phyloP scores from a whole-genome alignment of 2,113 vertebrate species.

The Zapus hudsonius region DNA sequence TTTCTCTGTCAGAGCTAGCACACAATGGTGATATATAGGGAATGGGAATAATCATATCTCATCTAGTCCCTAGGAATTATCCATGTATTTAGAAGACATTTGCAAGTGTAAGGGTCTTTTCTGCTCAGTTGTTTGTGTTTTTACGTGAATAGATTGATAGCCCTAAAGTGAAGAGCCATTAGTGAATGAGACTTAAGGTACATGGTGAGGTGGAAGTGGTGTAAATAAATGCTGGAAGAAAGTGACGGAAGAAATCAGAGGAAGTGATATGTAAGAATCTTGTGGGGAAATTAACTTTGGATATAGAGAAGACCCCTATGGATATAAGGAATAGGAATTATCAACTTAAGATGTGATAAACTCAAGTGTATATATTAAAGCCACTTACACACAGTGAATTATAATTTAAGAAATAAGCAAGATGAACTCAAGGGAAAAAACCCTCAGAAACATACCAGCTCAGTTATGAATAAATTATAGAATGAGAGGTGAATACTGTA shows the following conservation, averaged over 20 bases:
- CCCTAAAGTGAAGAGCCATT: background rate
- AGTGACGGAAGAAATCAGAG: background rate
- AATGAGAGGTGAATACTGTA: constrained; percentile 11
- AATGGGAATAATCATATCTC: background rate
- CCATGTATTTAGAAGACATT: background rate
- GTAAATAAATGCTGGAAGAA: background rate
- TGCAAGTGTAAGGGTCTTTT: background rate
- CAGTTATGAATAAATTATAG: constrained; percentile 37
- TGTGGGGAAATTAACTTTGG: background rate
- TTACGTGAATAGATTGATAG: constrained; percentile 1
- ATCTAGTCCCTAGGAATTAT: background rate
- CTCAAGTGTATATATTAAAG: background rate
- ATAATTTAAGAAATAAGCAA: constrained; percentile 19
- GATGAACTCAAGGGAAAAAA: constrained; percentile 39
- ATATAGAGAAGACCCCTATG: background rate
- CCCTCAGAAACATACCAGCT: constrained; percentile 8
- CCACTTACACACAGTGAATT: background rate
- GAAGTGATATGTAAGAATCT: background rate
- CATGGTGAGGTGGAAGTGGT: background rate
- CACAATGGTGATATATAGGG: background rate
- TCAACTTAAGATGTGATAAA: background rate
- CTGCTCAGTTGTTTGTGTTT: background rate
- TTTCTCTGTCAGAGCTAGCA: background rate
- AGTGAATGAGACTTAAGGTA: background rate
- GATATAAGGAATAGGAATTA: background rate